Evolutionary conservation across 30 jellyfish, hydroid and myxozoan genomes (phyloP).

Genomic region (Clytia hemisphaerica): DNA sequence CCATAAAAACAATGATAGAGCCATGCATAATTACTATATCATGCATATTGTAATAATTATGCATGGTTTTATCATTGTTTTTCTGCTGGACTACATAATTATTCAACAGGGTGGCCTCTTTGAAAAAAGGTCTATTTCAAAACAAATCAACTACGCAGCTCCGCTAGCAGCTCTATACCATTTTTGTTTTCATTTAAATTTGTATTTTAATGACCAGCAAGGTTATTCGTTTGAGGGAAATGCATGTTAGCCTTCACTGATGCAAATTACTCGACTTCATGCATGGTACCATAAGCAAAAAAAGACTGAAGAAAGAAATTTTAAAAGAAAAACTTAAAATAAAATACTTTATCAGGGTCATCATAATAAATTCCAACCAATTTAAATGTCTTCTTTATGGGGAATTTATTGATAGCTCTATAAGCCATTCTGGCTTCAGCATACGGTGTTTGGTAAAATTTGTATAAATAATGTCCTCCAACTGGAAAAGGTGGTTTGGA

Average conservation of each 20-base stretch:
- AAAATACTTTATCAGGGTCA: conserved; percentile 32
- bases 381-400: not conserved
- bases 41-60: too few relatives aligned
- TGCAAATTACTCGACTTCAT: too few relatives aligned
- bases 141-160: too few relatives aligned
- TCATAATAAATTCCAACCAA: conserved; percentile 32
- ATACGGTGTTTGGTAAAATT: conserved; percentile 4
- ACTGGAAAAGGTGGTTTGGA: conserved; percentile 16
- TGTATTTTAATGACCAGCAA: not conserved
- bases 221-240: not conserved
- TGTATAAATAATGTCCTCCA: conserved; percentile 8
- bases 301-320: not conserved
- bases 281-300: not conserved
- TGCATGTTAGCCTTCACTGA: too few relatives aligned
- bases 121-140: too few relatives aligned
- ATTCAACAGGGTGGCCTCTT: too few relatives aligned
- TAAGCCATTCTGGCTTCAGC: conserved; percentile 14
- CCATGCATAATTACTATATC: too few relatives aligned
- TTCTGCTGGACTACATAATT: too few relatives aligned
- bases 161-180: too few relatives aligned
- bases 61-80: too few relatives aligned
- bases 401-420: conserved; percentile 3
- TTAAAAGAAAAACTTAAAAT: not conserved
- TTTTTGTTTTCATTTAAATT: not conserved
- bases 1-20: too few relatives aligned